Conservation (phyloP, 2,113 vertebrate genomes). For the Plotosus lineatus region DNA sequence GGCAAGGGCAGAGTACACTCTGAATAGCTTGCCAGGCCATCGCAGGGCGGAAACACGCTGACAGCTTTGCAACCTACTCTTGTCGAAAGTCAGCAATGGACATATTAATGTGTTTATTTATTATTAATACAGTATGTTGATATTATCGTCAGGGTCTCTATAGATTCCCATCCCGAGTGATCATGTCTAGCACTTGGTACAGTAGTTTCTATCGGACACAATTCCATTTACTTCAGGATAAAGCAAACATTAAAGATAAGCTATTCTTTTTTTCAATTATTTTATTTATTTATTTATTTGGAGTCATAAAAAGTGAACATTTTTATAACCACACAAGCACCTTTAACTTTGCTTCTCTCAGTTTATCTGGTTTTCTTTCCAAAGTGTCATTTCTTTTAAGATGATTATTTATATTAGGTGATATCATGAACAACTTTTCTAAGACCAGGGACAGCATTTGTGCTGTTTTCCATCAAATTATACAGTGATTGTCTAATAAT, state of each 20-base stretch:
- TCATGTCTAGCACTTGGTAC: neutral
- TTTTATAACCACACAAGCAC: neutral
- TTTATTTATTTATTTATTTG: neutral
- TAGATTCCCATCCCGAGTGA: too few species aligned
- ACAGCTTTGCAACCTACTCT: too few species aligned
- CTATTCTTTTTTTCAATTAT: neutral
- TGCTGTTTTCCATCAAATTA: neutral
- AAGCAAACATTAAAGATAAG: neutral
- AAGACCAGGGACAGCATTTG: neutral
- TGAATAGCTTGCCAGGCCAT: too few species aligned
- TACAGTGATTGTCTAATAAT: neutral
- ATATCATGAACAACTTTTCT: neutral
- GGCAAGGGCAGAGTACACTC: too few species aligned
- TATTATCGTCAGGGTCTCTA: too few species aligned
- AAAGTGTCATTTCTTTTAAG: too few species aligned
- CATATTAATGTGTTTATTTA: too few species aligned
- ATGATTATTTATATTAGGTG: too few species aligned
- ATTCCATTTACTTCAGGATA: neutral
- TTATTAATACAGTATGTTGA: too few species aligned
- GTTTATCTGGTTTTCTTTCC: too few species aligned
- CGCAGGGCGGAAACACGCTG: too few species aligned
- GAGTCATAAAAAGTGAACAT: neutral
- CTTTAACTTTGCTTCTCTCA: neutral
- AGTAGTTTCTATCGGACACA: neutral
- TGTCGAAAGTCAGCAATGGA: too few species aligned